These are phyloP conservation scores for Popillia japonica DNA, from an alignment of 1,140 invertebrate genomes.

Conservation along the genomic window DNA sequence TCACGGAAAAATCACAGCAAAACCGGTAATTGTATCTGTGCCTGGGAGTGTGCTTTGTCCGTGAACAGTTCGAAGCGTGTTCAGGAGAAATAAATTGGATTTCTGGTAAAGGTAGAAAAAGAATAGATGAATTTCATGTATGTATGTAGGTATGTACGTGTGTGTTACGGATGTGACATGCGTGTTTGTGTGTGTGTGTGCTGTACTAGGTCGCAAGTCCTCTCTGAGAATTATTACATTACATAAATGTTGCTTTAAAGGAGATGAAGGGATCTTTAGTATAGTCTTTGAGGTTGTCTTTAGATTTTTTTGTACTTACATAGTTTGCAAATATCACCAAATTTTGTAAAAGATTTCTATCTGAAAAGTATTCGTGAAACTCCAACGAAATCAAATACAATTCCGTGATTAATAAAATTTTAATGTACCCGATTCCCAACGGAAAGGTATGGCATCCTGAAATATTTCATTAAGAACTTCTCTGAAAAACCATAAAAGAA, in stretches of 20 bases:
- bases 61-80: constrained; percentile 9
- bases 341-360: too few species aligned
- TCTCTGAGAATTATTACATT: too few species aligned
- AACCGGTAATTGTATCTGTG: constrained; percentile 18
- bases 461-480: background rate
- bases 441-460: background rate
- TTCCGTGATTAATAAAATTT: background rate
- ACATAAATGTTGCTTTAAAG: too few species aligned
- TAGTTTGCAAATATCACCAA: too few species aligned
- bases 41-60: background rate
- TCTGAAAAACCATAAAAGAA: constrained; percentile 9
- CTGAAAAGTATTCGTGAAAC: too few species aligned
- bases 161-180: background rate
- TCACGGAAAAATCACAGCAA: constrained; percentile 6
- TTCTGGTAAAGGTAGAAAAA: background rate
- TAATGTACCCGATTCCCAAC: background rate
- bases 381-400: too few species aligned
- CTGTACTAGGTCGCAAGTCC: too few species aligned
- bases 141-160: background rate
- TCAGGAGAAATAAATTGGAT: constrained; percentile 7
- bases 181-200: too few species aligned
- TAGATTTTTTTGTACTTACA: too few species aligned
- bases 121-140: background rate
- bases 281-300: too few species aligned
- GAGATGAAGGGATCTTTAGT: too few species aligned